phyloP scores from a whole-genome alignment of 2,113 vertebrate genomes.

The Gadus macrocephalus region DNA sequence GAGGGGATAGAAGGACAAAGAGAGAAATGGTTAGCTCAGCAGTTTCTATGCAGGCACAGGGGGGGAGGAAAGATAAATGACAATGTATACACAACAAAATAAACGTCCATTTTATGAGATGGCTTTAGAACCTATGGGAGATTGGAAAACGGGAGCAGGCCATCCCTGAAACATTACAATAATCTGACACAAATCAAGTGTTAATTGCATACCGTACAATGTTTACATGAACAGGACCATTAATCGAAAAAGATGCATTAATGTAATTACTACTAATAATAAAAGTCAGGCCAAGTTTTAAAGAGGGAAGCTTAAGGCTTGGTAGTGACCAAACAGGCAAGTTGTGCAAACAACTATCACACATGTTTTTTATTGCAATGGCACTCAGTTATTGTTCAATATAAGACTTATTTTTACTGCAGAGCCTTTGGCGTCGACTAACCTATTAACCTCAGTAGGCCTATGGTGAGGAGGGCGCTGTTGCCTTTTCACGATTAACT shows the following conservation, averaged over 20 bases:
- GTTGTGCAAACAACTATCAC: constrained; percentile 8
- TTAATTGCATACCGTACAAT: too few species aligned
- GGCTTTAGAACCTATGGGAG: not conserved
- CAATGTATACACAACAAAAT: constrained; percentile 11
- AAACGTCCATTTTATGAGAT: not conserved
- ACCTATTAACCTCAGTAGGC: too few species aligned
- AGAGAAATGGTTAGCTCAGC: constrained; percentile 66
- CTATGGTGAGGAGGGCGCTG: too few species aligned
- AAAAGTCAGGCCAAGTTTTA: not conserved
- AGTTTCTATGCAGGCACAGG: constrained; percentile 42
- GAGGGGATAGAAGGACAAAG: constrained; percentile 63
- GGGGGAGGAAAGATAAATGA: not conserved
- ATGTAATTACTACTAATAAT: too few species aligned
- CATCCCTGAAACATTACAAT: too few species aligned
- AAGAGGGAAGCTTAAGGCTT: not conserved
- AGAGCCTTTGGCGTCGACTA: too few species aligned
- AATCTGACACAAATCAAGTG: too few species aligned
- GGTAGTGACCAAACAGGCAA: not conserved
- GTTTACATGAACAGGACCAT: too few species aligned
- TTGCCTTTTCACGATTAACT: too few species aligned
- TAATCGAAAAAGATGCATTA: too few species aligned
- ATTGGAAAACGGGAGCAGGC: too few species aligned
- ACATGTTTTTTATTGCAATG: constrained; percentile 1
- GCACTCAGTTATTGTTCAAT: not conserved
- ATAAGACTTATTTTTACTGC: too few species aligned